These are phyloP conservation scores for Engystomops pustulosus DNA, from an alignment of 2,113 vertebrate species.

Conservation along the genomic window DNA sequence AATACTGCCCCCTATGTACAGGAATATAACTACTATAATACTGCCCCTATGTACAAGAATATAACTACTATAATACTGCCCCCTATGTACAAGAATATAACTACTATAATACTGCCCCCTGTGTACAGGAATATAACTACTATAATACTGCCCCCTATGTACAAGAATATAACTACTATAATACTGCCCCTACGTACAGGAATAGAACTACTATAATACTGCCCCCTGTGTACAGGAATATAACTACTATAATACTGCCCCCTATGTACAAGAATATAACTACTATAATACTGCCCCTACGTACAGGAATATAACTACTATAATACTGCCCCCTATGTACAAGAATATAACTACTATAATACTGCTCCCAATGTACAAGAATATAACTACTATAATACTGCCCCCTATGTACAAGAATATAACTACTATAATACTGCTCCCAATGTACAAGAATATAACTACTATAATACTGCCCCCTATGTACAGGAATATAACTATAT, in stretches of 20 bases:
- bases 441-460: not conserved
- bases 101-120: no score
- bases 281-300: not conserved
- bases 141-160: not conserved
- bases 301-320: not conserved
- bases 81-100: no score
- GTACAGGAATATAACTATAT: no score
- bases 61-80: not conserved
- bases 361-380: not conserved
- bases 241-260: conserved; percentile 5
- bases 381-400: conserved; percentile 18
- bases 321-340: not conserved
- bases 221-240: not conserved
- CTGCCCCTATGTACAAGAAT: not conserved
- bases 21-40: not conserved
- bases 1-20: not conserved
- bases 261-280: not conserved
- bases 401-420: not conserved
- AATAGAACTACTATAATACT: not conserved
- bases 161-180: conserved; percentile 11
- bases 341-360: not conserved
- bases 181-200: not conserved
- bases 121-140: not conserved
- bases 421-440: not conserved
- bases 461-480: no score